Base-by-base conservation (phyloP, 1,140 invertebrate species). In the Agrilus planipennis region DNA sequence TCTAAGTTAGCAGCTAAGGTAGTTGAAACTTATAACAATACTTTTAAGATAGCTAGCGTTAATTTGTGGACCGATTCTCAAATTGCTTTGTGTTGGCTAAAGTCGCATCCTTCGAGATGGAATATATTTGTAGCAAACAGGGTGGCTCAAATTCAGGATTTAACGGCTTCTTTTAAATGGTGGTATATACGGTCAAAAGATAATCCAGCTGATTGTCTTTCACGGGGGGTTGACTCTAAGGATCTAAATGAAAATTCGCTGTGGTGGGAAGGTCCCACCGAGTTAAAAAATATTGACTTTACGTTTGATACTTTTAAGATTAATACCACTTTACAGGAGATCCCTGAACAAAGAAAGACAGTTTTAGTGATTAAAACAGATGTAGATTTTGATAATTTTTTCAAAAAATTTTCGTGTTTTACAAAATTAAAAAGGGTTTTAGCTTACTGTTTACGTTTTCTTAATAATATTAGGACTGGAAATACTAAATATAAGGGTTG, bases 221-320 rank as follows among this genome's bases (percentile, higher is more conserved):
- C 52, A 0, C 19, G 55, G 2, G 55, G 55, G 2, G 0, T 51
- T 6, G 3, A 19, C 4, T 37, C 49, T 9, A 1, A 22, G 15
- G 19, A 48, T 10, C 14, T 58, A 4, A 4, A 5, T 10, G 3
- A 39, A 25, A 25, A 47, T 38, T 4, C 34, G 0, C 30, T 58
- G 4, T 60, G 55, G 57, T 55, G 42, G 42, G 10, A 36, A 0
- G 55, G 55, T 11, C 57, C 57, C 57, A 28, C 0, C 2, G 0
- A 53, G 18, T 18, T 39, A 15, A 16, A n/a, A 23, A 7, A 6
- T 3, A 6, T n/a, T 4, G 6, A 25, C 6, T 37, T 21, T 23
- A n/a, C n/a, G n/a, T n/a, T n/a, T n/a, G n/a, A n/a, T 18, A 17
- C 9, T 6, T 20, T n/a, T n/a, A n/a, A 34, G 12, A 4, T 9